Evolutionary conservation across 1,140 invertebrate species (phyloP).

Genomic region (Trichonephila clavata): DNA sequence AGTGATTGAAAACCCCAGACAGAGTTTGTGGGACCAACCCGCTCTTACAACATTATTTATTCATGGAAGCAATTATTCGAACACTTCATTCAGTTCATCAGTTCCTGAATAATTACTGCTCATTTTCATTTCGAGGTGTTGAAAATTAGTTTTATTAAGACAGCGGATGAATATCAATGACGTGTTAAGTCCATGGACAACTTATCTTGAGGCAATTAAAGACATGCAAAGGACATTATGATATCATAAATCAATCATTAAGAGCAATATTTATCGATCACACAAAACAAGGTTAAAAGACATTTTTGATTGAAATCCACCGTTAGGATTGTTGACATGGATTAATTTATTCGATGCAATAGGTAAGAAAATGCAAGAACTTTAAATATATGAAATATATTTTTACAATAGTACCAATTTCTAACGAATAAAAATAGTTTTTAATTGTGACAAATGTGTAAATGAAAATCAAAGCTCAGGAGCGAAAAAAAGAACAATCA

Average conservation of each 20-base stretch:
- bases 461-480: too few relatives aligned
- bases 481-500: too few relatives aligned
- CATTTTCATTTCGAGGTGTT: slow-evolving; percentile 13
- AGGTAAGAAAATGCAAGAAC: background rate
- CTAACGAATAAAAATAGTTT: too few relatives aligned
- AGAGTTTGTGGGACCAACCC: slow-evolving; percentile 28
- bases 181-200: background rate
- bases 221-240: background rate
- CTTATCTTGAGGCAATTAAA: background rate
- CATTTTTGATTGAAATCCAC: background rate
- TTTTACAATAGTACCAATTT: too few relatives aligned
- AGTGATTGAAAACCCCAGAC: background rate
- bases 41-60: background rate
- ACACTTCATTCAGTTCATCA: background rate
- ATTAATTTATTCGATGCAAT: background rate
- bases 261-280: background rate
- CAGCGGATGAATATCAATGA: background rate
- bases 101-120: slow-evolving; percentile 16
- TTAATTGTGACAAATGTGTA: too few relatives aligned
- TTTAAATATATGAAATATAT: too few relatives aligned
- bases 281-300: background rate
- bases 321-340: background rate
- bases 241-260: background rate
- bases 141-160: slow-evolving; percentile 17
- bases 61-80: slow-evolving; percentile 33